Evolutionary conservation across 2,797 vertebrate genomes (phyloP), one percentile per base, ranked within the genome.

Genomic region (Sus cebifrons): DNA sequence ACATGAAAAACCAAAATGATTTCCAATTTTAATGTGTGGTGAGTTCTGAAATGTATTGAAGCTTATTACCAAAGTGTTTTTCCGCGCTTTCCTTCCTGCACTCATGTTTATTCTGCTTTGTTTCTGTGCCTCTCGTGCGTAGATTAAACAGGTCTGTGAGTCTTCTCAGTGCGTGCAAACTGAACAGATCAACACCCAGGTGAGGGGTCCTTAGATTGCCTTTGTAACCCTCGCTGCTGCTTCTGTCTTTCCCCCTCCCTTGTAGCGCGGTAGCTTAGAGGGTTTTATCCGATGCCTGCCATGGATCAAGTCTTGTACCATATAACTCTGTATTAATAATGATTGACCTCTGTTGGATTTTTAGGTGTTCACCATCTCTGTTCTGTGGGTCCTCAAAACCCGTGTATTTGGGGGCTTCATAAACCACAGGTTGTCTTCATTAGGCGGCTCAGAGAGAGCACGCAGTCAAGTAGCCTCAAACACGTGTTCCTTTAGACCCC

Each of bases 121-220:
- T 98, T 97, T 96, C 97, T 1, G 97, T 96, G 98, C 96, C 97
- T 97, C 97, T 98, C 97, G 54, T 88, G 73, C 79, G 40, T 97
- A 97, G 98, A 97, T 98, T 95, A 96, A 97, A 97, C 98, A 98
- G 98, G 97, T 98, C 98, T 98, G 96, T 98, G 98, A 97, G 97
- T 97, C 98, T 98, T 97, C 97, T 98, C 98, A 96, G 83, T 97
- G 97, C 97, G 93, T 97, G 97, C 96, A 97, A 94, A 98, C 97
- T 96, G 97, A 98, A 96, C 97, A 98, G 98, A 97, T 74, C 97
- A 95, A 44, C 97, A 77, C 82, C 96, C 95, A 97, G 98, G 98
- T 97, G 98, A 98, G 96, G 97, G 96, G 87, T 89, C 56, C 97
- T 96, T 94, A 86, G 92, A 94, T 92, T 82, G 74, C 49, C 36